A percentile compares a stretch with the other conserved stretches of the same genome.
These are phyloP conservation scores for Labia minor DNA, from an alignment of 2,888 invertebrate genomes.

Conservation along the genomic window DNA sequence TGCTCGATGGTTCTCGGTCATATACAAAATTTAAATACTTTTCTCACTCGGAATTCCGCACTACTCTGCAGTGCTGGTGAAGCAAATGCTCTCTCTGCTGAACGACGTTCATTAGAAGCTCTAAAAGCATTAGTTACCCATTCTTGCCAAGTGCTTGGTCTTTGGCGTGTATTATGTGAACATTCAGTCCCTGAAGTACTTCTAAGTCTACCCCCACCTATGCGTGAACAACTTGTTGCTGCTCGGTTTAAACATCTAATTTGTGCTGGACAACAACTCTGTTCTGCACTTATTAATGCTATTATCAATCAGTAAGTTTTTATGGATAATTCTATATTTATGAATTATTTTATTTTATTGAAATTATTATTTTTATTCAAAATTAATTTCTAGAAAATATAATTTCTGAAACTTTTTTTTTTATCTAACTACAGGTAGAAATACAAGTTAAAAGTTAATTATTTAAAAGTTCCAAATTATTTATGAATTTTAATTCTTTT, in stretches of 20 bases:
- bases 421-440: too few relatives aligned
- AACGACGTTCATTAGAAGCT: conserved; percentile 56
- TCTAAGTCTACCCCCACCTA: background rate
- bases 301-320: conserved; percentile 58
- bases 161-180: conserved; percentile 87
- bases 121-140: conserved; percentile 62
- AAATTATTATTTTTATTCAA: too few relatives aligned
- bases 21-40: conserved; percentile 60
- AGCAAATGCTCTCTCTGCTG: background rate
- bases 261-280: conserved; percentile 64
- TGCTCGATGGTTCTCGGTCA: conserved; percentile 62
- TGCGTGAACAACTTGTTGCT: background rate
- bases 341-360: too few relatives aligned
- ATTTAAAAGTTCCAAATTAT: too few relatives aligned
- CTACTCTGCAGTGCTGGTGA: background rate
- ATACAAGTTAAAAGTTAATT: too few relatives aligned
- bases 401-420: too few relatives aligned
- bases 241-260: conserved; percentile 56
- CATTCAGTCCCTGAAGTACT: conserved; percentile 59
- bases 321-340: conserved; percentile 15
- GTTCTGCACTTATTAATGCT: conserved; percentile 64
- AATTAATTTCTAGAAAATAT: too few relatives aligned
- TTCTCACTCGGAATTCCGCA: conserved; percentile 41
- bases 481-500: too few relatives aligned
- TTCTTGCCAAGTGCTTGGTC: conserved; percentile 77